Percentiles rank a stretch among this genome's conserved stretches.
phyloP scores from a whole-genome alignment of 1,140 invertebrate genomes.

The Ostrea denselamellosa region DNA sequence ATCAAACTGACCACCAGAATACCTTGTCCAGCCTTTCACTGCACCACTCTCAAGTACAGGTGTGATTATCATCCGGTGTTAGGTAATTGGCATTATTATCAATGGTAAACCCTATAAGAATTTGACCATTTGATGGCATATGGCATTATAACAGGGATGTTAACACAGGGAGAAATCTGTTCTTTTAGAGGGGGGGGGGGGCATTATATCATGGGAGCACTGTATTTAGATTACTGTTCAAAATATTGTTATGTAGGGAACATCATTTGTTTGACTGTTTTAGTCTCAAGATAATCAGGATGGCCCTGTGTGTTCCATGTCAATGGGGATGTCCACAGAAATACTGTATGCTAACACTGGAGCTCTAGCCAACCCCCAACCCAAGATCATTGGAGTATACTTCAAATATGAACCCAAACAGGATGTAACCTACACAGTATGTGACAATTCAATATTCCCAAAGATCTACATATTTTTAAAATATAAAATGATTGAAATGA shows the following conservation, averaged over 20 bases:
- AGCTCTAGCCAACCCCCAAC: conserved; percentile 77
- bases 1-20: too few species aligned
- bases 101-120: too few species aligned
- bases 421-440: conserved; percentile 63
- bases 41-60: too few species aligned
- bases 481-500: not conserved
- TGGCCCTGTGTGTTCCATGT: conserved; percentile 55
- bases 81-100: too few species aligned
- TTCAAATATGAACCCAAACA: conserved; percentile 66
- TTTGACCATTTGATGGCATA: too few species aligned
- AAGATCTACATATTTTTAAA: not conserved
- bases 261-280: not conserved
- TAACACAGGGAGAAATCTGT: too few species aligned
- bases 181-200: too few species aligned
- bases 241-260: not conserved
- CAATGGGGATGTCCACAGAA: conserved; percentile 80
- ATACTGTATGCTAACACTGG: conserved; percentile 80
- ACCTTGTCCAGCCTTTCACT: too few species aligned
- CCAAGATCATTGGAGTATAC: conserved; percentile 80
- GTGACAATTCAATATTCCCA: not conserved
- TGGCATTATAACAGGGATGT: too few species aligned
- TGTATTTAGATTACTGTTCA: too few species aligned
- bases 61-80: too few species aligned
- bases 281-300: conserved; percentile 15
- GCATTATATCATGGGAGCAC: too few species aligned